Percentiles rank a stretch among this genome's conserved stretches.
These are phyloP conservation scores for Hypocryptadius cinnamomeus DNA, from an alignment of 2,113 vertebrate species.

Conservation along the genomic window DNA sequence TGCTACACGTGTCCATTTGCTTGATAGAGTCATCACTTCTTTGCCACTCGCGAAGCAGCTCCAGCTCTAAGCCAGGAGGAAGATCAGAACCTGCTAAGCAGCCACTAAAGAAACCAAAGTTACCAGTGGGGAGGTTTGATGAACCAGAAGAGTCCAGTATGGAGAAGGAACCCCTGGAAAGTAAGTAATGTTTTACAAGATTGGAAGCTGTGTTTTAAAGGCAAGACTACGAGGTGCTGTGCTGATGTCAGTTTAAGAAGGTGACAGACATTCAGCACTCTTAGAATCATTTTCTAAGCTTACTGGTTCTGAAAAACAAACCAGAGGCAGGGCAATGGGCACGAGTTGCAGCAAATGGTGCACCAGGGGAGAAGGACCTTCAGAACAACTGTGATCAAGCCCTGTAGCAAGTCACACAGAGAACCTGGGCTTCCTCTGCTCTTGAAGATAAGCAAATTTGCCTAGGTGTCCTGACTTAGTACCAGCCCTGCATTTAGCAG, in stretches of 20 bases:
- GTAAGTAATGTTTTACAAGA: slow-evolving; percentile 65
- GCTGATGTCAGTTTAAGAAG: background rate
- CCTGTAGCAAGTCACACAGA: background rate
- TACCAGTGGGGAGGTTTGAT: slow-evolving; percentile 88
- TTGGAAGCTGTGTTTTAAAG: background rate
- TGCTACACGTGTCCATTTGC: background rate
- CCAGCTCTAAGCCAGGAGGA: slow-evolving; percentile 51
- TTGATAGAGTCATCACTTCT: slow-evolving; percentile 33
- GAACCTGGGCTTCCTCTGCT: background rate
- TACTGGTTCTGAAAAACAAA: background rate
- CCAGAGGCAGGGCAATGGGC: background rate
- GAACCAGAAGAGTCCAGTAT: slow-evolving; percentile 65
- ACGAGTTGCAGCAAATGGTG: background rate
- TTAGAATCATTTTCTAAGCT: background rate
- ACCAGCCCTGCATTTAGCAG: background rate
- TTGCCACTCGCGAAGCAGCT: slow-evolving; percentile 43
- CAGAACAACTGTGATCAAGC: background rate
- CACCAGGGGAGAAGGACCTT: background rate
- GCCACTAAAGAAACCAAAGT: slow-evolving; percentile 79
- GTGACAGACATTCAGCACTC: background rate
- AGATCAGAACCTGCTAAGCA: slow-evolving; percentile 55
- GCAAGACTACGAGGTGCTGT: background rate
- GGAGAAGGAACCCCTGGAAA: slow-evolving; percentile 79
- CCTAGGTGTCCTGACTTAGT: background rate
- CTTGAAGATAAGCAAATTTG: background rate